Conservation (phyloP, 2,113 vertebrate species). For the Saccopteryx leptura region DNA sequence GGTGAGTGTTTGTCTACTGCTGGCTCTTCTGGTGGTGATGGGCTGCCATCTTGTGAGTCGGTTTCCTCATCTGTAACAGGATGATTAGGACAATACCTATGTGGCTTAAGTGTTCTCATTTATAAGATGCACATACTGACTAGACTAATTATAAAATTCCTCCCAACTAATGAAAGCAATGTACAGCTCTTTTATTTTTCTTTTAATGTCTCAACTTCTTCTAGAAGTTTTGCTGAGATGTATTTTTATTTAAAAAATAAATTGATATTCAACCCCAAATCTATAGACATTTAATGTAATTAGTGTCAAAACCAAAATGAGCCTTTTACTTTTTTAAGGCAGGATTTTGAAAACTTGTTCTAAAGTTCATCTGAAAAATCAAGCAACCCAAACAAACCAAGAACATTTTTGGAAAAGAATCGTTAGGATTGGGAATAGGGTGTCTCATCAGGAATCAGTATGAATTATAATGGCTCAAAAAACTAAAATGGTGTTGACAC, state of each 20-base stretch:
- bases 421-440: background rate
- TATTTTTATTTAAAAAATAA: conserved; percentile 45
- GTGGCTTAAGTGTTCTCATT: background rate
- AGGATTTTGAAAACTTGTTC: conserved; percentile 13
- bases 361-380: background rate
- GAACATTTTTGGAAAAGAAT: conserved; percentile 29
- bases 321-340: background rate
- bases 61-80: background rate
- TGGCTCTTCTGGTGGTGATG: background rate
- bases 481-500: background rate
- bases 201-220: background rate
- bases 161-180: background rate
- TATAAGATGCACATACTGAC: background rate
- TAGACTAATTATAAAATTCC: background rate
- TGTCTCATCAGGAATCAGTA: background rate
- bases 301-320: conserved; percentile 51
- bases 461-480: conserved; percentile 7
- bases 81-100: background rate
- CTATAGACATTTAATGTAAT: background rate
- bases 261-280: background rate
- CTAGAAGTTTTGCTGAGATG: background rate
- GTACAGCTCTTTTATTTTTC: background rate
- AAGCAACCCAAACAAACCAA: background rate
- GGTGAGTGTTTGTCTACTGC: background rate
- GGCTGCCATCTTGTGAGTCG: background rate